Evolutionary conservation across 2,113 vertebrate genomes (phyloP), one percentile per base, ranked within the genome.

Genomic region (Pionites leucogaster): DNA sequence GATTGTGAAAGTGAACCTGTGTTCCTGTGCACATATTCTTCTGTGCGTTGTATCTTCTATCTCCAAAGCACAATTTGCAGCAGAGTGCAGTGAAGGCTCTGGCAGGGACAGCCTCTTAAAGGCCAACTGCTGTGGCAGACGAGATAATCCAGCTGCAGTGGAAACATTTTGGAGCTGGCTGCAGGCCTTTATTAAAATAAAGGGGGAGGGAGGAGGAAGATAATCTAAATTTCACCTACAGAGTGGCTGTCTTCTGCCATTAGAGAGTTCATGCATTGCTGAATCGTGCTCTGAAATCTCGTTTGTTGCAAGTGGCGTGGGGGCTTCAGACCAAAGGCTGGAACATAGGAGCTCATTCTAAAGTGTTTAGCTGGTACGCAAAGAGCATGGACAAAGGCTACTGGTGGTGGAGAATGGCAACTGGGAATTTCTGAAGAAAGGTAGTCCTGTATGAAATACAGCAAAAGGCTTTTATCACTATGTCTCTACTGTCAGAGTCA

Each of bases 91-190:
- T 2, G 9, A 52, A 52, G 44, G 35, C 68, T 78, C 29, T 86
- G 92, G 47, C 69, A 81, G 47, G 46, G 46, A 46, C 42, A 41
- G 52, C 5, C 35, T 90, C 50, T 64, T 74, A 55, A n/a, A 57
- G 47, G 72, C 81, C 8, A 8, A 46, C 47, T 76, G 80, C 76
- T 84, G 80, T 79, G 90, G 52, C 86, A 91, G 77, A 75, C 80
- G 78, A 84, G 75, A 71, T 88, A 81, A 92, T 94, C 77, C 82
- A 60, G 47, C 71, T 93, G 35, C 69, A 65, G 27, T 85, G 88
- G 88, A 94, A 93, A 88, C 42, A 52, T 42, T 94, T 70, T 60
- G 41, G 68, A 80, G 22, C 59, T 74, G 2, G 3, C 62, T 91
- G 86, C 67, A 79, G 80, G 10, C 17, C 62, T 71, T 13, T 49